These are phyloP conservation scores for Chlorops oryzae DNA, from an alignment of 1,140 invertebrate species.

Conservation along the genomic window DNA sequence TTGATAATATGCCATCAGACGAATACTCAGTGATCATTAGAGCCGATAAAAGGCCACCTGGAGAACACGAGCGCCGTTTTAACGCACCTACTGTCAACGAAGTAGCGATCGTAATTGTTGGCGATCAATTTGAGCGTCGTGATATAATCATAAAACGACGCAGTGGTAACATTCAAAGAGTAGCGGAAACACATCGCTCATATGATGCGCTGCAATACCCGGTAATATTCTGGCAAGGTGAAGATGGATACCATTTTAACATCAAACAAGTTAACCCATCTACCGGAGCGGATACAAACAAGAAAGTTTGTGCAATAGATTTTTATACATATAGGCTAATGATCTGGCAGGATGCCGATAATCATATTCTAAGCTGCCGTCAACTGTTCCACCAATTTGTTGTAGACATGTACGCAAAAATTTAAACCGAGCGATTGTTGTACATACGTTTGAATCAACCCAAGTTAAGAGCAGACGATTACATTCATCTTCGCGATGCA, in stretches of 20 bases:
- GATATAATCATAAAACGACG: conserved; percentile 18
- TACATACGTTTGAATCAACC: conserved; percentile 49
- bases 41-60: conserved; percentile 40
- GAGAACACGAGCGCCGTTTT: conserved; percentile 45
- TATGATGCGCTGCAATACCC: conserved; percentile 49
- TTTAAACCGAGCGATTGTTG: conserved; percentile 48
- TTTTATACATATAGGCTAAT: too few relatives aligned
- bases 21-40: too few relatives aligned
- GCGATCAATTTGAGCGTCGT: conserved; percentile 17
- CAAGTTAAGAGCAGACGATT: conserved; percentile 39
- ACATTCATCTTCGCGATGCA: conserved; percentile 38
- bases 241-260: conserved; percentile 43
- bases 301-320: too few relatives aligned
- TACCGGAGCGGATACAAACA: too few relatives aligned
- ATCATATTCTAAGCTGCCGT: too few relatives aligned
- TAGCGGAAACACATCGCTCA: conserved; percentile 40
- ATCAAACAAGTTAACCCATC: too few relatives aligned
- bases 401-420: conserved; percentile 51
- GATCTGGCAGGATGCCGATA: too few relatives aligned
- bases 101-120: conserved; percentile 45
- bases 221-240: conserved; percentile 47
- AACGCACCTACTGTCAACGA: conserved; percentile 46
- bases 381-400: conserved; percentile 38
- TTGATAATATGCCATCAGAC: too few relatives aligned
- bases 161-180: conserved; percentile 15